Percentiles rank a stretch among this genome's conserved stretches.
Evolutionary conservation across 1,140 invertebrate species (phyloP).

Genomic region (Phymorhynchus buccinoides): DNA sequence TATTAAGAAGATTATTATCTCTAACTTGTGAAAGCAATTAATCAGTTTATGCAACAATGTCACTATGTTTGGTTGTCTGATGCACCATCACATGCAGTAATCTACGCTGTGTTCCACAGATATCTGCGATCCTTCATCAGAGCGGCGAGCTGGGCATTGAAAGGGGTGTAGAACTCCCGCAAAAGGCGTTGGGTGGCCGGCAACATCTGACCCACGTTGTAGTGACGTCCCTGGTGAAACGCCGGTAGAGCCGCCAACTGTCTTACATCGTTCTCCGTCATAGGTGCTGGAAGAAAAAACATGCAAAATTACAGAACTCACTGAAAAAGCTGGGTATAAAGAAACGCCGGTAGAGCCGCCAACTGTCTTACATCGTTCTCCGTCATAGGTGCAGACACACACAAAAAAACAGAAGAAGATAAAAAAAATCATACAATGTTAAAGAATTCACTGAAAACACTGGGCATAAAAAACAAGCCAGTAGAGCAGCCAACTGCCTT

Average conservation of each 20-base stretch:
- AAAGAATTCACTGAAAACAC: no score
- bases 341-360: no score
- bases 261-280: not conserved
- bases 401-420: not conserved
- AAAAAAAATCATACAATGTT: no score
- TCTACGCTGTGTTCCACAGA: no score
- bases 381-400: not conserved
- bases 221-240: not conserved
- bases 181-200: not conserved
- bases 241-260: not conserved
- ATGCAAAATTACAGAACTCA: no score
- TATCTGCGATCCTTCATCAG: not conserved
- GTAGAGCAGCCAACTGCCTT: not conserved
- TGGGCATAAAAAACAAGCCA: no score
- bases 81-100: no score
- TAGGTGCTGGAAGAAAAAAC: not conserved
- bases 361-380: not conserved
- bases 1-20: no score
- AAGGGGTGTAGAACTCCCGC: not conserved
- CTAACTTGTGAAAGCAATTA: no score
- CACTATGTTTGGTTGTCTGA: no score
- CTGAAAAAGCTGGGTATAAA: not conserved
- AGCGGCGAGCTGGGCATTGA: slow-evolving; percentile 12
- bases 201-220: not conserved
- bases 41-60: no score